These are phyloP conservation scores for Isichthys henryi DNA, from an alignment of 2,113 vertebrate genomes.

Conservation along the genomic window DNA sequence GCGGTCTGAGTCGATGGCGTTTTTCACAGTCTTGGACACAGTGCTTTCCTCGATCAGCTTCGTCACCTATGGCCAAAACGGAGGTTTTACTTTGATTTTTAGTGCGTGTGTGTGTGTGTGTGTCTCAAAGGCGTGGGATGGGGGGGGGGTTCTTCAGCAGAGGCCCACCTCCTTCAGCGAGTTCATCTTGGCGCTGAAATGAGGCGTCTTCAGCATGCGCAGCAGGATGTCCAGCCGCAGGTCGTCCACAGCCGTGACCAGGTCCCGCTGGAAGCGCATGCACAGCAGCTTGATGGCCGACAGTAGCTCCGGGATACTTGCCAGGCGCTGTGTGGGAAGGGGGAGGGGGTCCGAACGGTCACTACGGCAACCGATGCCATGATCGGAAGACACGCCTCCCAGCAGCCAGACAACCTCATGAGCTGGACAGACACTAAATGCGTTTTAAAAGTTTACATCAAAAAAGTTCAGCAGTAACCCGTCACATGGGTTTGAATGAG, in stretches of 20 bases:
- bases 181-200: slow-evolving; percentile 99
- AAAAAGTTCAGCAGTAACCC: background rate
- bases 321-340: slow-evolving; percentile 67
- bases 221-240: slow-evolving; percentile 88
- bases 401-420: background rate
- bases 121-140: no score
- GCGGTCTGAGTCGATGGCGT: slow-evolving; percentile 92
- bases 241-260: slow-evolving; percentile 86
- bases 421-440: background rate
- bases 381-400: background rate
- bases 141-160: no score
- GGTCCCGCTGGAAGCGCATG: slow-evolving; percentile 92
- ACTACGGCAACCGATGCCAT: background rate
- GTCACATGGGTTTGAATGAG: background rate
- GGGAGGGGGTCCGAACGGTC: background rate
- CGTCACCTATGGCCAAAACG: slow-evolving; percentile 71
- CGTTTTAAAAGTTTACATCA: background rate
- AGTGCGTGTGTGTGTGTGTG: background rate
- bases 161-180: slow-evolving; percentile 89
- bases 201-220: slow-evolving; percentile 94
- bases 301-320: slow-evolving; percentile 92
- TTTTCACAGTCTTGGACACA: slow-evolving; percentile 94
- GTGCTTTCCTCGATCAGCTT: slow-evolving; percentile 98
- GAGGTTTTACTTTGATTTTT: background rate
- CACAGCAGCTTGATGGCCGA: slow-evolving; percentile 95